Conservation (phyloP, 2,113 vertebrate species). For the Cynoglossus semilaevis region DNA sequence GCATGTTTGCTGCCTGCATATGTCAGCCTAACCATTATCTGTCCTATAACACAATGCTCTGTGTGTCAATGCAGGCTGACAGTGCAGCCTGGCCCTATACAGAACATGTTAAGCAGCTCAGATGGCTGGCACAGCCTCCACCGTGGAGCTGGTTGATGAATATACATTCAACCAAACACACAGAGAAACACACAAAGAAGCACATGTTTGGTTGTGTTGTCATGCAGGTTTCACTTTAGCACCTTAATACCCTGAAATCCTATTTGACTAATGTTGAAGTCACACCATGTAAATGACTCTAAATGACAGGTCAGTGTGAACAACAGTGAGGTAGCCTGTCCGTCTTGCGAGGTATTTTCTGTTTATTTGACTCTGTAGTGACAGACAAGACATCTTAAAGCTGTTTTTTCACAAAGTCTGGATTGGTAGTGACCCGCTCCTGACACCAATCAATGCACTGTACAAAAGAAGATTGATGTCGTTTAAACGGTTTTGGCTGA, state of each 20-base stretch:
- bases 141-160: conserved; percentile 13
- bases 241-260: conserved; percentile 23
- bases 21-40: conserved; percentile 71
- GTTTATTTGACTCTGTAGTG: conserved; percentile 23
- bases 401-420: conserved; percentile 54
- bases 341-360: conserved; percentile 20
- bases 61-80: conserved; percentile 53
- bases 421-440: conserved; percentile 58
- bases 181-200: too few relatives aligned
- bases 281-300: conserved; percentile 12
- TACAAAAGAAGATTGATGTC: conserved; percentile 60
- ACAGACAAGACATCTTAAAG: conserved; percentile 49
- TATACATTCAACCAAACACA: too few relatives aligned
- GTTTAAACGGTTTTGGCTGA: conserved; percentile 51
- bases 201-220: too few relatives aligned
- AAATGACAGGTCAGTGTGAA: conserved; percentile 14
- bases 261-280: conserved; percentile 27
- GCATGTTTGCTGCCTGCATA: conserved; percentile 54
- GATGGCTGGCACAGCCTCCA: conserved; percentile 26
- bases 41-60: conserved; percentile 53
- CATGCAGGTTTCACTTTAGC: conserved; percentile 10
- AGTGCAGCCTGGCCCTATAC: conserved; percentile 54
- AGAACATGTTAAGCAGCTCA: conserved; percentile 41
- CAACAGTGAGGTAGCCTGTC: neutral
- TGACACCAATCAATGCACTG: conserved; percentile 66